Base-by-base conservation (phyloP, 2,113 vertebrate genomes). In the Vireo altiloquus region DNA sequence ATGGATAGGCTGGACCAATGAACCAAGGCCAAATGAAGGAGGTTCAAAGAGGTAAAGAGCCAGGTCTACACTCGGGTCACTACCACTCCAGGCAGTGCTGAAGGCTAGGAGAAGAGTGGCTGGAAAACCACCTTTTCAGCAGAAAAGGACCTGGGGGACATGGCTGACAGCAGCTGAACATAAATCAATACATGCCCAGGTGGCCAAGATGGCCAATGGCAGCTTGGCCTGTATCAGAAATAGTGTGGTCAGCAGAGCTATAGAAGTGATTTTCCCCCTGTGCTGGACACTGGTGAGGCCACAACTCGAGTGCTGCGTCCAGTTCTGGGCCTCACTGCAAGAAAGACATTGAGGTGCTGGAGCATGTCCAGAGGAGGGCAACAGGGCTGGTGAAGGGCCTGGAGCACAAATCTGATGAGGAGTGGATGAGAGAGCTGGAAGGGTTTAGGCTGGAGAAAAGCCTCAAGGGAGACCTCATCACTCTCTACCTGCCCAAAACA, bases 251-350 rank as follows among this genome's bases (percentile, higher is more conserved):
- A 59, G 39, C 20, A 79, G n/a, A 22, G 24, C 24, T 12, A 27
- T 8, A 28, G 17, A 18, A 84, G 28, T 7, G 13, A 46, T 19
- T n/a, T 23, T 30, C 4, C 19, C 12, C 3, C 44, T 46, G 10
- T 27, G 11, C 21, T 35, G 7, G 10, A 5, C 9, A 24, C 44
- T 59, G 50, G 9, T 30, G 39, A 79, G n/a, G 66, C 28, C 22
- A 17, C 24, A 42, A 10, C 16, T 40, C 0, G 0, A 47, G 14
- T 47, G 6, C 21, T 53, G 14, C 14, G 21, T 9, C 25, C 28
- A 30, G 17, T n/a, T 65, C 46, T 46, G 37, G 14, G 13, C 12
- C 27, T 46, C 37, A 19, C 1, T 22, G 18, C 46, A 72, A 19
- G 13, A 59, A 39, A 31, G 74, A 53, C 28, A 66, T 0, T 35